A percentile compares a stretch with the other conserved stretches of the same genome.
Conservation (phyloP, 1,140 invertebrate species). For the Aphelenchoides avenae region DNA sequence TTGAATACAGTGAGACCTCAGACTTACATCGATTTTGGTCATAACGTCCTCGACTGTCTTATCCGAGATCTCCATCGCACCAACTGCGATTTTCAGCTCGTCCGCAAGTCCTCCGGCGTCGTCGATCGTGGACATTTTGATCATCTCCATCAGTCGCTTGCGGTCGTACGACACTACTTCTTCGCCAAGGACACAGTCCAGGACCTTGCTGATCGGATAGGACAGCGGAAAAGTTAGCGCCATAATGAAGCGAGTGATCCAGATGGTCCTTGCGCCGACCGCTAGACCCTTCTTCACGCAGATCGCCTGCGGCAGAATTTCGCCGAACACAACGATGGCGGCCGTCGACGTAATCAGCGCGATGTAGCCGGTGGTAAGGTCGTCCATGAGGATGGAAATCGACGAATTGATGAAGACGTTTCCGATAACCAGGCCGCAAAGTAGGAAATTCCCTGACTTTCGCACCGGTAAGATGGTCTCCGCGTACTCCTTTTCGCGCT, state of each 20-base stretch:
- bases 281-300: too few relatives aligned
- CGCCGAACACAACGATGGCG: too few relatives aligned
- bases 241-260: too few relatives aligned
- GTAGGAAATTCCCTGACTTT: slow-evolving; percentile 30
- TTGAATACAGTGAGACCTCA: slow-evolving; percentile 56
- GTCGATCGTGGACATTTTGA: slow-evolving; percentile 64
- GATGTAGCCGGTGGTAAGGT: slow-evolving; percentile 58
- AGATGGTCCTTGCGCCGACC: slow-evolving; percentile 70
- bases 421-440: slow-evolving; percentile 55
- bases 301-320: slow-evolving; percentile 64
- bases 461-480: too few relatives aligned
- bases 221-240: slow-evolving; percentile 87
- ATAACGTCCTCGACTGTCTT: slow-evolving; percentile 63
- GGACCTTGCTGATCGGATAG: slow-evolving; percentile 81
- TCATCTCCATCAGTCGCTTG: slow-evolving; percentile 85
- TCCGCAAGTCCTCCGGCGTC: slow-evolving; percentile 54
- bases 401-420: slow-evolving; percentile 63
- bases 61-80: too few relatives aligned
- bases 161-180: slow-evolving; percentile 89
- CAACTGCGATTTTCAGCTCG: too few relatives aligned
- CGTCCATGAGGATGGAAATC: slow-evolving; percentile 58
- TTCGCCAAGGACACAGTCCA: slow-evolving; percentile 78
- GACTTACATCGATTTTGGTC: slow-evolving; percentile 61
- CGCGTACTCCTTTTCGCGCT: slow-evolving; percentile 12
- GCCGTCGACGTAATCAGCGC: slow-evolving; percentile 61